Percentiles rank a stretch among this genome's conserved stretches.
Conservation (phyloP, 2,888 invertebrate species). For the Malacosoma neustria region DNA sequence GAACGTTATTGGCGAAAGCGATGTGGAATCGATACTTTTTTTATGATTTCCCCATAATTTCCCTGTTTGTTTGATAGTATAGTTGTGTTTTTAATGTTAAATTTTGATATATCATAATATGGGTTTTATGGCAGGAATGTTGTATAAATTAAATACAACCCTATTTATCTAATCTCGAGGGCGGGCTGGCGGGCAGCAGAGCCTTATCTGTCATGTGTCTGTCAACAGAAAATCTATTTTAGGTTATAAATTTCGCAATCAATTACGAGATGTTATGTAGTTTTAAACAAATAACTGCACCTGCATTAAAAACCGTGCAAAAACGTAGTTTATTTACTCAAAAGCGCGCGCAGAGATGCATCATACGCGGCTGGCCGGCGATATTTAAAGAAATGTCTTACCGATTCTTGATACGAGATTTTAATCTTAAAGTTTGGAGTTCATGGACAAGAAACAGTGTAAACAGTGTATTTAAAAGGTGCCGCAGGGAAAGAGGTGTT, state of each 20-base stretch:
- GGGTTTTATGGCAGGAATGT: too few species aligned
- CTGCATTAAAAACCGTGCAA: neutral
- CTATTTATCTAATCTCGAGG: constrained; percentile 1
- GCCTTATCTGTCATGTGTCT: constrained; percentile 10
- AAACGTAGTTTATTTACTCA: neutral
- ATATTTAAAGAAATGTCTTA: neutral
- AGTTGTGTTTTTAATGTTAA: too few species aligned
- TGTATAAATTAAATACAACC: too few species aligned
- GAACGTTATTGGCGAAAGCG: too few species aligned
- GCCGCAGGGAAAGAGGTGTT: constrained; percentile 45
- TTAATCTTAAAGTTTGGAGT: constrained; percentile 34
- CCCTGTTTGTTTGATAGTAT: too few species aligned
- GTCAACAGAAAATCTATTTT: constrained; percentile 19
- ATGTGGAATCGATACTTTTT: too few species aligned
- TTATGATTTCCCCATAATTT: too few species aligned
- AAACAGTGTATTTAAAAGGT: constrained; percentile 44
- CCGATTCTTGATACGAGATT: neutral
- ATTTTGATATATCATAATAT: too few species aligned
- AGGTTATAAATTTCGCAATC: constrained; percentile 55
- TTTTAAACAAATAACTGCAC: constrained; percentile 18
- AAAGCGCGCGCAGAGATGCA: neutral
- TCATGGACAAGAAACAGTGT: constrained; percentile 45
- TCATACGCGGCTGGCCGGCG: neutral
- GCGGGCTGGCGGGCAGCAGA: too few species aligned
- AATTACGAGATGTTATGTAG: constrained; percentile 43